Conservation (phyloP, 2,797 vertebrate genomes). For the Phrynocephalus vlangalii region DNA sequence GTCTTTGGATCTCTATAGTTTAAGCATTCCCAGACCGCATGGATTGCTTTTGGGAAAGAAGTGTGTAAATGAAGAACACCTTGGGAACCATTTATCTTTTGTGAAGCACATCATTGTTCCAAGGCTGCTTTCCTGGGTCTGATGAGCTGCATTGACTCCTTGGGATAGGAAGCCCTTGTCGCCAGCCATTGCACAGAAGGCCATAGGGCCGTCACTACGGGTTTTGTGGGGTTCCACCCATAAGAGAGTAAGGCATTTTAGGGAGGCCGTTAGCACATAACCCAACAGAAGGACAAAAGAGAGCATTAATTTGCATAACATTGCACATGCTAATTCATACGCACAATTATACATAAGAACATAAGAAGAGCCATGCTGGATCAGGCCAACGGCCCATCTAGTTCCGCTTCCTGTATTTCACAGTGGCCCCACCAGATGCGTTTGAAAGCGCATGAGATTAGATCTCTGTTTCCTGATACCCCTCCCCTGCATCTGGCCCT, state of each 20-base stretch:
- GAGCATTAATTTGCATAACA: no score
- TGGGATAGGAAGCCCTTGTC: not conserved
- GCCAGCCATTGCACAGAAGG: not conserved
- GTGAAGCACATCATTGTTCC: not conserved
- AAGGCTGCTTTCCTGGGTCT: not conserved
- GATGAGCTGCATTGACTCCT: not conserved
- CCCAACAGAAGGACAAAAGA: no score
- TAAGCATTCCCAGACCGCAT: no score
- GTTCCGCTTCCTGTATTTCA: no score
- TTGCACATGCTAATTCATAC: no score
- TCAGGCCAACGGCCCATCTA: no score
- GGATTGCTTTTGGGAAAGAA: not conserved
- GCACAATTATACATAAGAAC: no score
- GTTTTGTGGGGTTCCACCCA: slow-evolving; percentile 24
- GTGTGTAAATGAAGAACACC: not conserved
- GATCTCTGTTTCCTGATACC: no score
- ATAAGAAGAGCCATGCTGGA: no score
- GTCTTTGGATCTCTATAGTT: not conserved
- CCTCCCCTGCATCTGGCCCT: no score
- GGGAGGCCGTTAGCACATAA: not conserved
- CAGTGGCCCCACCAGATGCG: no score
- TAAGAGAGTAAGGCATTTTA: slow-evolving; percentile 17
- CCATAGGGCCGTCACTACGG: not conserved
- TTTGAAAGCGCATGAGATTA: no score
- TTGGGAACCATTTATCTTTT: not conserved